A percentile compares a stretch with the other conserved stretches of the same genome.
phyloP scores from a whole-genome alignment of 1,140 invertebrate species.

The Tetramorium parvispinum region DNA sequence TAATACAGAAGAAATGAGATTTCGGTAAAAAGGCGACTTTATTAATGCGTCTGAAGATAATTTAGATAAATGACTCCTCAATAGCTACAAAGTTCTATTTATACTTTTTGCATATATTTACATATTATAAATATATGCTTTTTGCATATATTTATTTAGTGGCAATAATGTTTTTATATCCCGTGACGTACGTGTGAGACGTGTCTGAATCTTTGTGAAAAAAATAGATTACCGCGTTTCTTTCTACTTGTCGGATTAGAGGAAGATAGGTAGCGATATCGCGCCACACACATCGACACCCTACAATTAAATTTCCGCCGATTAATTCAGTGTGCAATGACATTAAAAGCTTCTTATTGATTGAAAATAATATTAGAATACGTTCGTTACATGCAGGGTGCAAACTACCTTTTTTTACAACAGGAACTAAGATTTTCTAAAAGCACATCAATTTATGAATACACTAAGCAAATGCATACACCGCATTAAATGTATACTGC shows the following conservation, averaged over 20 bases:
- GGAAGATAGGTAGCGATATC: background rate
- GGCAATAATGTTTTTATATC: constrained; percentile 17
- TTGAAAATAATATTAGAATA: constrained; percentile 46
- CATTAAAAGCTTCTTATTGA: constrained; percentile 51
- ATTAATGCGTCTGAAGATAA: background rate
- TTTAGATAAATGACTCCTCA: background rate
- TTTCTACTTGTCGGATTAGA: constrained; percentile 23
- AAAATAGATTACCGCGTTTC: constrained; percentile 21
- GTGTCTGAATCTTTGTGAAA: constrained; percentile 48
- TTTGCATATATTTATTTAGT: constrained; percentile 12
- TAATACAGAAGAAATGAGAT: background rate
- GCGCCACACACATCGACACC: background rate
- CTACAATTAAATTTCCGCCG: constrained; percentile 44
- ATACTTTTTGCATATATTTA: background rate
- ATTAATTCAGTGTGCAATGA: constrained; percentile 52
- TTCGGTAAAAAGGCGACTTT: background rate
- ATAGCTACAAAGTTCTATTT: background rate
- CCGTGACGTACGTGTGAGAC: constrained; percentile 16
- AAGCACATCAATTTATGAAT: background rate
- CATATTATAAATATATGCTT: background rate
- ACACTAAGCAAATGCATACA: background rate
- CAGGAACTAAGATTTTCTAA: background rate
- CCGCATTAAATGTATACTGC: background rate
- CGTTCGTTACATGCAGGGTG: background rate
- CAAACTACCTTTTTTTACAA: constrained; percentile 3